phyloP scores from a whole-genome alignment of 92 coral and sea anemone genomes.

The Bergia sp. region DNA sequence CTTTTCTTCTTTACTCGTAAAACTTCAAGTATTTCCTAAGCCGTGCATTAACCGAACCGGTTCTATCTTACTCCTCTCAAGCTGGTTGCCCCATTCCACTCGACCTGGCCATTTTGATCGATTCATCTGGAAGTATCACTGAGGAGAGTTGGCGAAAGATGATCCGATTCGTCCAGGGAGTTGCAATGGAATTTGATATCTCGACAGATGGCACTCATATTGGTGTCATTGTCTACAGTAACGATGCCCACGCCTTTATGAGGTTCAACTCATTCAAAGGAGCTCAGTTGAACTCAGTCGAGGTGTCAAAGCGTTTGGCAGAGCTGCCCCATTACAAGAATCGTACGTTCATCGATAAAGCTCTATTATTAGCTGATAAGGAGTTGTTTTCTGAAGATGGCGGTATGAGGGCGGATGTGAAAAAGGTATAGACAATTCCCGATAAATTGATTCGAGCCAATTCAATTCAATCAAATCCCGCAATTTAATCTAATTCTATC shows the following conservation, averaged over 20 bases:
- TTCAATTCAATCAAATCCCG: too few species aligned
- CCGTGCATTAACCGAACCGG: neutral
- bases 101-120: conserved; percentile 22
- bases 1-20: too few species aligned
- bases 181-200: conserved; percentile 22
- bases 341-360: conserved; percentile 79
- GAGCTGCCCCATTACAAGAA: conserved; percentile 69
- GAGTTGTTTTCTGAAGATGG: conserved; percentile 68
- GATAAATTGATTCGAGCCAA: too few species aligned
- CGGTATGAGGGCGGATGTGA: conserved; percentile 76
- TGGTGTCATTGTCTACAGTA: conserved; percentile 69
- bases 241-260: conserved; percentile 62
- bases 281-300: conserved; percentile 67
- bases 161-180: conserved; percentile 11
- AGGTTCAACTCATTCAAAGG: conserved; percentile 78
- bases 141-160: conserved; percentile 26
- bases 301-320: conserved; percentile 65
- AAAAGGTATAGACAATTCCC: conserved; percentile 58
- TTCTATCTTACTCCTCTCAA: neutral
- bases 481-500: too few species aligned
- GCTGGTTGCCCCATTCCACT: conserved; percentile 37
- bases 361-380: conserved; percentile 65
- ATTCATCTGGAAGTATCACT: conserved; percentile 36
- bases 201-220: conserved; percentile 24
- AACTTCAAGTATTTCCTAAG: neutral